These are phyloP conservation scores for Magallana nippona DNA, from an alignment of 2,888 invertebrate genomes.

Conservation along the genomic window DNA sequence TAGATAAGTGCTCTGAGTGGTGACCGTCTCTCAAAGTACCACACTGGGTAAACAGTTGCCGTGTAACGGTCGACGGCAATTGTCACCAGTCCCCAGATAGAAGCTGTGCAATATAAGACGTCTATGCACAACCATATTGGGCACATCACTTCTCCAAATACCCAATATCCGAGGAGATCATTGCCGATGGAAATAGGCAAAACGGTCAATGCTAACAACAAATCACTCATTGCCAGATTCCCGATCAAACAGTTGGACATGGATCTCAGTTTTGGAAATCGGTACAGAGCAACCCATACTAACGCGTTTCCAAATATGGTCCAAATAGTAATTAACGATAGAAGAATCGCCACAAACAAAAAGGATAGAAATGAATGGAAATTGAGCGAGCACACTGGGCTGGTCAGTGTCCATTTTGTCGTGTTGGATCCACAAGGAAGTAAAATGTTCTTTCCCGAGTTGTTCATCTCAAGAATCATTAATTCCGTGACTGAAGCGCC, in stretches of 20 bases:
- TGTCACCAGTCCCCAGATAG: slow-evolving; percentile 80
- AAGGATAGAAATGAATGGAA: slow-evolving; percentile 65
- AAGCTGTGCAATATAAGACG: slow-evolving; percentile 80
- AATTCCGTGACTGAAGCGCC: not conserved
- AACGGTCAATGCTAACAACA: slow-evolving; percentile 78
- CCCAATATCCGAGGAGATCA: slow-evolving; percentile 79
- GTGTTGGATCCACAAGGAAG: slow-evolving; percentile 37
- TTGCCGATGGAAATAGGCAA: slow-evolving; percentile 78
- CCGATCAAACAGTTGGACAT: slow-evolving; percentile 80
- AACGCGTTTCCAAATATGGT: slow-evolving; percentile 78
- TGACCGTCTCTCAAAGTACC: slow-evolving; percentile 78
- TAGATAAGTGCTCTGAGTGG: slow-evolving; percentile 76
- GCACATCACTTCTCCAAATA: slow-evolving; percentile 77
- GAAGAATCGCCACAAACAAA: slow-evolving; percentile 70
- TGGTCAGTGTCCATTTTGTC: slow-evolving; percentile 62
- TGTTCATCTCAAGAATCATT: not conserved
- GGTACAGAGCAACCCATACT: slow-evolving; percentile 76
- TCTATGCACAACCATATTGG: slow-evolving; percentile 77
- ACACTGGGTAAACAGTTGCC: slow-evolving; percentile 79
- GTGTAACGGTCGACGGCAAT: slow-evolving; percentile 80
- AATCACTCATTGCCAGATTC: slow-evolving; percentile 79
- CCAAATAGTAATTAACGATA: slow-evolving; percentile 73
- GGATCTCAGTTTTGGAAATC: slow-evolving; percentile 75
- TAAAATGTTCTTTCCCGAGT: not conserved
- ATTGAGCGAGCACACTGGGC: slow-evolving; percentile 69